Base-by-base conservation (phyloP, 1,140 invertebrate species). In the Chironomus striatipennis region DNA sequence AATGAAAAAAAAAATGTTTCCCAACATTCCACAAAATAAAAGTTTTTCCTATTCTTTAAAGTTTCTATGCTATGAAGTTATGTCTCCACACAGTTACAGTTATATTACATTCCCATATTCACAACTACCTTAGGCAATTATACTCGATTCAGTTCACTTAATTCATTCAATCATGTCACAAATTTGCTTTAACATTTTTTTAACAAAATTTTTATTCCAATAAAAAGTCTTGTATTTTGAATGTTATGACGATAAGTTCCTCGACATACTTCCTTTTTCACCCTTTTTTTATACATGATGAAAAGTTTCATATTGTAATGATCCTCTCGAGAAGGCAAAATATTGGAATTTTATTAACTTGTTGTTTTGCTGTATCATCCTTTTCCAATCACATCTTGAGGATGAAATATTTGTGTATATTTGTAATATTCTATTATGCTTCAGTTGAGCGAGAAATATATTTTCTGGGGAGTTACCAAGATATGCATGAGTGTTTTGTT, bases 161-260 rank as follows among this genome's bases (percentile, higher is more conserved):
- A 57, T 57, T 57, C 47, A 57, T n/a, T 57, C 47, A 57, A 57
- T 57, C 47, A n/a, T 57, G 47, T 57, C 24, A 15, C 47, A 57
- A 57, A 57, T 15, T 57, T 34, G 1, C 1, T 5, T 34, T 5
- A n/a, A 10, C 8, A n/a, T n/a, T 5, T 57, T n/a, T 57, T 57
- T n/a, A n/a, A 57, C 12, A 15, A 57, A 5, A n/a, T 57, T 12
- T 10, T n/a, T 57, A 57, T n/a, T n/a, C 47, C 12, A 12, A 57
- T 57, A 57, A 57, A 57, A 12, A 57, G 5, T 57, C 47, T n/a
- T 57, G 47, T 57, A 57, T 12, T 12, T 57, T 57, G 47, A 57
- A 57, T 57, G 47, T 57, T 57, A 57, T 57, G n/a, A 57, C 47
- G 12, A 57, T 57, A 57, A 57, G 47, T 10, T 57, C 15, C 47